Conservation (phyloP, 2,797 vertebrate genomes). For the Pampus argenteus region DNA sequence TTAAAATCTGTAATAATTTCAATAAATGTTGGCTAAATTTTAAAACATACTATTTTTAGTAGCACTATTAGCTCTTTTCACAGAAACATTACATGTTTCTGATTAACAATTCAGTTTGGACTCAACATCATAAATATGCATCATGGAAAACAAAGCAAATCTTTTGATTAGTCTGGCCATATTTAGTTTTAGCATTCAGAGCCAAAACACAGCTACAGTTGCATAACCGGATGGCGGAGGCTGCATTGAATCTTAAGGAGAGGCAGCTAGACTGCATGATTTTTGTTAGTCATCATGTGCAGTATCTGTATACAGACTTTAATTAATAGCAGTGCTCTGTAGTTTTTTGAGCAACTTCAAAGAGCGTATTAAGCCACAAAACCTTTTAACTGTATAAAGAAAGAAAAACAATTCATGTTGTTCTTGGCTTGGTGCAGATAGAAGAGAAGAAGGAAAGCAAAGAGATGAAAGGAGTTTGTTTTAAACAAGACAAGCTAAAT, state of each 20-base stretch:
- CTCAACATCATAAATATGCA: conserved; percentile 52
- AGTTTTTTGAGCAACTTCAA: conserved; percentile 84
- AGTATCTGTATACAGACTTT: conserved; percentile 73
- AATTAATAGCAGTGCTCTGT: conserved; percentile 83
- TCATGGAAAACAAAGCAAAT: conserved; percentile 74
- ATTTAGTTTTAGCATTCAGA: conserved; percentile 58
- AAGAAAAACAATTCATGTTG: conserved; percentile 73
- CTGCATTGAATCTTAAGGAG: conserved; percentile 71
- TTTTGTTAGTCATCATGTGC: conserved; percentile 79
- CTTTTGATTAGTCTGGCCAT: conserved; percentile 58
- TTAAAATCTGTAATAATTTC: conserved; percentile 2
- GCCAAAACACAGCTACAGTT: conserved; percentile 66
- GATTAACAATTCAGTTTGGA: conserved; percentile 40
- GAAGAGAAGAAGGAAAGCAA: conserved; percentile 50
- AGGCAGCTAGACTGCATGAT: conserved; percentile 66
- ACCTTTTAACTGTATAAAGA: conserved; percentile 72
- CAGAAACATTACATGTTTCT: conserved; percentile 33
- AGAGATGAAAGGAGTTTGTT: conserved; percentile 43
- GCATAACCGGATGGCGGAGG: conserved; percentile 66
- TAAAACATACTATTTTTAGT: conserved; percentile 5
- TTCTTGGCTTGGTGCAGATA: conserved; percentile 67
- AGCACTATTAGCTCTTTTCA: conserved; percentile 1
- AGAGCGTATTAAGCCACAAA: conserved; percentile 76
- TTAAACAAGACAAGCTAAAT: conserved; percentile 48
- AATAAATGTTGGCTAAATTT: conserved; percentile 23